phyloP scores from a whole-genome alignment of 2,888 invertebrate genomes.

The Eupithecia centaureata region DNA sequence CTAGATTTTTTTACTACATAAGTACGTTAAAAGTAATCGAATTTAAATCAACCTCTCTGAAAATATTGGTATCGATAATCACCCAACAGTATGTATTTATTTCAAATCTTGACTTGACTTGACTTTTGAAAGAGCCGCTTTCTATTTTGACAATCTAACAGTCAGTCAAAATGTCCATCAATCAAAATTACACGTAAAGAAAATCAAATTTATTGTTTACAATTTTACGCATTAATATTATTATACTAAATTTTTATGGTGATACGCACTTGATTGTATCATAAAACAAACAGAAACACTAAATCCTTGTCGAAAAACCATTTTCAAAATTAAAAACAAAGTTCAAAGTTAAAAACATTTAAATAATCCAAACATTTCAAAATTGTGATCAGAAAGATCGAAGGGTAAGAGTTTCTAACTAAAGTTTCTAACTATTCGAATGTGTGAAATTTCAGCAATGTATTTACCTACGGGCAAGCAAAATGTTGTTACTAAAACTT shows the following conservation, averaged over 20 bases:
- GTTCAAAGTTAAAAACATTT: not conserved
- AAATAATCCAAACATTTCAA: conserved; percentile 11
- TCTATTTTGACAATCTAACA: not conserved
- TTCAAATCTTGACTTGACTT: too few species aligned
- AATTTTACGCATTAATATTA: not conserved
- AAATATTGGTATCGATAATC: too few species aligned
- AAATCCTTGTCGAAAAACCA: not conserved
- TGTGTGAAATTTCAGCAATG: conserved; percentile 20
- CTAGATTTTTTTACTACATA: too few species aligned
- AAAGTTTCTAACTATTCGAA: conserved; percentile 18
- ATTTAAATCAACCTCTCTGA: not conserved
- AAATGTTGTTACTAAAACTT: conserved; percentile 20
- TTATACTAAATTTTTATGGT: not conserved
- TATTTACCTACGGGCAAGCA: not conserved
- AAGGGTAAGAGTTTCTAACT: conserved; percentile 7
- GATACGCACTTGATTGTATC: not conserved
- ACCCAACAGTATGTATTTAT: too few species aligned
- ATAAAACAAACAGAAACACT: not conserved
- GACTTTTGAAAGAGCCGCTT: too few species aligned
- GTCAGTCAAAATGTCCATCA: not conserved
- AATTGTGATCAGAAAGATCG: conserved; percentile 11
- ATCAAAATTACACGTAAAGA: not conserved
- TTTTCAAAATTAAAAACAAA: too few species aligned
- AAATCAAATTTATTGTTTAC: not conserved
- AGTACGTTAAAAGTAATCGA: too few species aligned